Evolutionary conservation across 2,888 invertebrate species (phyloP), one percentile per base, ranked within the genome.

Genomic region (Xiphydria camelus): DNA sequence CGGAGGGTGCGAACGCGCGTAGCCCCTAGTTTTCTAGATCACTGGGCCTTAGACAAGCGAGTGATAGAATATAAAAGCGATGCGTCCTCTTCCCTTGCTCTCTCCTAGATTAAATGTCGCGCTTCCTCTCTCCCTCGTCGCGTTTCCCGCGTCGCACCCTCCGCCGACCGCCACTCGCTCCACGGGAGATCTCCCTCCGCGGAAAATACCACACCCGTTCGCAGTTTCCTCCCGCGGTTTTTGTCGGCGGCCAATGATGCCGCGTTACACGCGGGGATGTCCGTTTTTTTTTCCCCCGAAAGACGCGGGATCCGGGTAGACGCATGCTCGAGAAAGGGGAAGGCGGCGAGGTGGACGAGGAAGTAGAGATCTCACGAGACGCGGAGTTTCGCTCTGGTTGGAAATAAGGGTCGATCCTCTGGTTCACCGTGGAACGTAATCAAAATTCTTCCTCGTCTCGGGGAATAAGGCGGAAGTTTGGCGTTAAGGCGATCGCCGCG

Each of bases 61-160:
- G n/a, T 59, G 61, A 64, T 59, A 62, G 61, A 65, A 62, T 64
- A 62, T 64, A 64, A 65, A 64, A 64, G 62, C 58, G 64, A 67
- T 63, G 64, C 54, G 61, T 66, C 57, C 55, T 53, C 50, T 49
- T 47, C 47, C 54, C 52, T 50, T 59, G 66, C 70, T 69, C 58
- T 70, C 59, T 64, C 55, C 60, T 64, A 66, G 66, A 70, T 70
- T 69, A 70, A 70, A 70, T 59, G 68, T 65, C 64, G 61, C 41
- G 56, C 50, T 41, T 22, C 34, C 47, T 47, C 47, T 48, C 47
- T 38, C 45, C n/a, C n/a, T n/a, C n/a, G n/a, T n/a, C n/a, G n/a
- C n/a, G n/a, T 45, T 41, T 38, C 39, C 17, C 41, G 42, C 46
- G 35, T 44, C 23, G 23, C 23, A 7, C 23, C n/a, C 23, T 23